phyloP scores from a whole-genome alignment of 2,113 vertebrate species.

The Alexandromys fortis region DNA sequence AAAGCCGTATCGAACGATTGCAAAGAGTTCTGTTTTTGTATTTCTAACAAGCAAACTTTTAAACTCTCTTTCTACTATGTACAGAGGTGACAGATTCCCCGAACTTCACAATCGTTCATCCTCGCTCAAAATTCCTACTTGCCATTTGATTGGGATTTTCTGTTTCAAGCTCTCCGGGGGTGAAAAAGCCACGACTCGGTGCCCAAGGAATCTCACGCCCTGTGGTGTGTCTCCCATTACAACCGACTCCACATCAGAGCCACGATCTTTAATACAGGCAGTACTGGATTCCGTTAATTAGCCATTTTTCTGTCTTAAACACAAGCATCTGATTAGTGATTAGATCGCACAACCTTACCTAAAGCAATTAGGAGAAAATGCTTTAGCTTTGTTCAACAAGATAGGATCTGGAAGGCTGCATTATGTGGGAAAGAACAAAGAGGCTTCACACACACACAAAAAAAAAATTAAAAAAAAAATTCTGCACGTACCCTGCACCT shows the following conservation, averaged over 20 bases:
- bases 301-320: slow-evolving; percentile 83
- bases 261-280: slow-evolving; percentile 74
- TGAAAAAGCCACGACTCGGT: slow-evolving; percentile 78
- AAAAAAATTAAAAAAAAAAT: not conserved
- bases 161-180: slow-evolving; percentile 78
- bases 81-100: slow-evolving; percentile 13
- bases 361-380: slow-evolving; percentile 83
- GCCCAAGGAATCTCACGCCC: slow-evolving; percentile 78
- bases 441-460: slow-evolving; percentile 64
- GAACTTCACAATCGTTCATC: slow-evolving; percentile 75
- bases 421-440: slow-evolving; percentile 80
- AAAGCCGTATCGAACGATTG: not conserved
- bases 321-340: slow-evolving; percentile 83
- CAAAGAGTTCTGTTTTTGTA: not conserved
- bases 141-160: slow-evolving; percentile 75
- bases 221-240: slow-evolving; percentile 51
- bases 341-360: slow-evolving; percentile 80
- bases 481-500: not conserved
- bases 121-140: slow-evolving; percentile 79
- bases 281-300: slow-evolving; percentile 73
- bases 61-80: not conserved
- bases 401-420: slow-evolving; percentile 74
- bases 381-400: slow-evolving; percentile 73
- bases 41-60: slow-evolving; percentile 14
- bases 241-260: slow-evolving; percentile 56